Evolutionary conservation across 2,888 invertebrate species (phyloP).

Genomic region (Standfussiana lucernea): DNA sequence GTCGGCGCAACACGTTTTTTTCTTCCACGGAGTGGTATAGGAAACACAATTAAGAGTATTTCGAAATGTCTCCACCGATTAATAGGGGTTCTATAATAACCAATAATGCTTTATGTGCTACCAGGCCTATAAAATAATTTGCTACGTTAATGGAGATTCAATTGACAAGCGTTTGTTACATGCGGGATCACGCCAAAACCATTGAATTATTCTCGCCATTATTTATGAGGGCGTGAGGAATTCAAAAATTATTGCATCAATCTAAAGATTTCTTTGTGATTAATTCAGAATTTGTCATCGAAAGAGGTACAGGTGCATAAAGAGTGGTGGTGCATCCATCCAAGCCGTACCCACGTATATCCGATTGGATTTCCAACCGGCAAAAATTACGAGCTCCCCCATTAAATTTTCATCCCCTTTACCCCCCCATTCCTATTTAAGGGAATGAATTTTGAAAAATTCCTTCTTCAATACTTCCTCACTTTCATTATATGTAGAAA

Average conservation of each 20-base stretch:
- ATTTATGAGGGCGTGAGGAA: slow-evolving; percentile 30
- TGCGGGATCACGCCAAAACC: slow-evolving; percentile 29
- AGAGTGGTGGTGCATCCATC: neutral
- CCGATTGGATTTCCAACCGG: neutral
- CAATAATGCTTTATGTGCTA: neutral
- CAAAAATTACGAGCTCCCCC: neutral
- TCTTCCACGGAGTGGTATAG: neutral
- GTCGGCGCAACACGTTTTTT: neutral
- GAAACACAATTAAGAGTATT: neutral
- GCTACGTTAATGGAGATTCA: slow-evolving; percentile 18
- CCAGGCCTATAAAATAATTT: slow-evolving; percentile 18
- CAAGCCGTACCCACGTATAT: neutral
- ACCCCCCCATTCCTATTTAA: neutral
- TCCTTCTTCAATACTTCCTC: neutral
- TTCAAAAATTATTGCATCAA: neutral
- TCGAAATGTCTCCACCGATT: neutral
- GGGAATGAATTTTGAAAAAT: neutral
- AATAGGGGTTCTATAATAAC: slow-evolving; percentile 13
- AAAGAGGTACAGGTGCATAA: neutral
- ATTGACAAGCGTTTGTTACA: slow-evolving; percentile 16
- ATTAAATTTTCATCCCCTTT: neutral
- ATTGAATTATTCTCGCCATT: slow-evolving; percentile 7
- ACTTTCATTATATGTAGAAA: neutral
- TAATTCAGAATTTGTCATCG: neutral
- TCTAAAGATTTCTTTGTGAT: neutral